phyloP scores from a whole-genome alignment of 2,888 invertebrate species.

The Ennomos fuscantarius region DNA sequence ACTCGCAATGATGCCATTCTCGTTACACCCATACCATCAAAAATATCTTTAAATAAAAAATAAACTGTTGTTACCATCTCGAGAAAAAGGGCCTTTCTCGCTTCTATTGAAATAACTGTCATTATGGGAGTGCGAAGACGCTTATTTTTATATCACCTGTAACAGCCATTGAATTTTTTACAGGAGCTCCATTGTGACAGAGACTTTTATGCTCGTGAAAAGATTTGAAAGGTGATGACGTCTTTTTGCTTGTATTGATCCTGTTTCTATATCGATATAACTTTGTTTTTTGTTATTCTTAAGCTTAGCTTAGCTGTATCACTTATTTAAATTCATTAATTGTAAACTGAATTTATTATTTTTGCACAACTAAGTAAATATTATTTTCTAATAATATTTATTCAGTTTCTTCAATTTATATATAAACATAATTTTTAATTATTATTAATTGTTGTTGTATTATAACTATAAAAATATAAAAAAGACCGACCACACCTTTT shows the following conservation, averaged over 20 bases:
- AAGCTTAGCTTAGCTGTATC: too few relatives aligned
- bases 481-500: too few relatives aligned
- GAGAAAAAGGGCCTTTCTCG: conserved; percentile 21
- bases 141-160: conserved; percentile 33
- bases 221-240: conserved; percentile 20
- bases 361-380: too few relatives aligned
- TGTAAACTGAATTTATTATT: too few relatives aligned
- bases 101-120: conserved; percentile 38
- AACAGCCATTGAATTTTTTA: conserved; percentile 36
- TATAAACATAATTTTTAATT: too few relatives aligned
- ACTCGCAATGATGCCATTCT: conserved; percentile 18
- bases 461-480: too few relatives aligned
- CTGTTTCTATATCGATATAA: conserved; percentile 3
- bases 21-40: neutral
- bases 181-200: conserved; percentile 35
- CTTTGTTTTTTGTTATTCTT: neutral
- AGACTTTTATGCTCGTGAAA: conserved; percentile 23
- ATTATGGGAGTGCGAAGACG: conserved; percentile 32
- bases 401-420: too few relatives aligned
- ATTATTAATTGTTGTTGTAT: too few relatives aligned
- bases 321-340: too few relatives aligned
- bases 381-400: too few relatives aligned
- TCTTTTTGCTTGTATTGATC: conserved; percentile 20
- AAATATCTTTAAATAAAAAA: conserved; percentile 33
- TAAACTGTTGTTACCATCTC: conserved; percentile 30